Conservation (phyloP, 2,888 invertebrate genomes). For the Aquatica leii region DNA sequence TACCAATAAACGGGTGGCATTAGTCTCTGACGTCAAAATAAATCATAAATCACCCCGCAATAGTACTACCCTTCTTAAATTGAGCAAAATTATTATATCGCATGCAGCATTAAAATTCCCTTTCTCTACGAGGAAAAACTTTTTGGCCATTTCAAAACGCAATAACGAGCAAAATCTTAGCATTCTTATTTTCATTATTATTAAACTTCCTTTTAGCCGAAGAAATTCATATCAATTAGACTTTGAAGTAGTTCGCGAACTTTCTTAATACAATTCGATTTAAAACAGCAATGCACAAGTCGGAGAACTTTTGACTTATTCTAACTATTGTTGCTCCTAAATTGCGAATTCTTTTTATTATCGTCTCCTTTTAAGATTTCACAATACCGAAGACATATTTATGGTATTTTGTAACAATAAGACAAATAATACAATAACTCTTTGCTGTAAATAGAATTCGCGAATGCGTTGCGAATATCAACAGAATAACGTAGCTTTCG, state of each 20-base stretch:
- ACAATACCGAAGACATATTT: slow-evolving; percentile 39
- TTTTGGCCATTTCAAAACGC: slow-evolving; percentile 13
- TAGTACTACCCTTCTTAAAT: slow-evolving; percentile 15
- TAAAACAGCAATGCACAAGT: slow-evolving; percentile 22
- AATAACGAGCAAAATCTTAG: slow-evolving; percentile 24
- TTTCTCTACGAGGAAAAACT: slow-evolving; percentile 5
- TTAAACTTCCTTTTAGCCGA: slow-evolving; percentile 30
- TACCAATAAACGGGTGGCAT: slow-evolving; percentile 26
- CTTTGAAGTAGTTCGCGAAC: slow-evolving; percentile 29
- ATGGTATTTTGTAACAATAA: slow-evolving; percentile 41
- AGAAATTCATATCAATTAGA: slow-evolving; percentile 39
- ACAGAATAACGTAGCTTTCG: slow-evolving; percentile 38
- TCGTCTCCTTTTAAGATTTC: background rate
- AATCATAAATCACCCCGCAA: slow-evolving; percentile 28
- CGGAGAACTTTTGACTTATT: slow-evolving; percentile 18
- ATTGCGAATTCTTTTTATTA: background rate
- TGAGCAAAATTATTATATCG: slow-evolving; percentile 22
- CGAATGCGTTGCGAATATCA: slow-evolving; percentile 37
- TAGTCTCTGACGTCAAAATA: slow-evolving; percentile 28
- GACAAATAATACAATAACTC: slow-evolving; percentile 34
- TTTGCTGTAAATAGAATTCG: slow-evolving; percentile 45
- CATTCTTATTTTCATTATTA: slow-evolving; percentile 27
- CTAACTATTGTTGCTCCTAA: slow-evolving; percentile 9
- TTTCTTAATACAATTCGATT: slow-evolving; percentile 36
- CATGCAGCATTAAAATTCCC: slow-evolving; percentile 22